These are phyloP conservation scores for Chydorus sphaericus DNA, from an alignment of 2,888 invertebrate species.

Conservation along the genomic window DNA sequence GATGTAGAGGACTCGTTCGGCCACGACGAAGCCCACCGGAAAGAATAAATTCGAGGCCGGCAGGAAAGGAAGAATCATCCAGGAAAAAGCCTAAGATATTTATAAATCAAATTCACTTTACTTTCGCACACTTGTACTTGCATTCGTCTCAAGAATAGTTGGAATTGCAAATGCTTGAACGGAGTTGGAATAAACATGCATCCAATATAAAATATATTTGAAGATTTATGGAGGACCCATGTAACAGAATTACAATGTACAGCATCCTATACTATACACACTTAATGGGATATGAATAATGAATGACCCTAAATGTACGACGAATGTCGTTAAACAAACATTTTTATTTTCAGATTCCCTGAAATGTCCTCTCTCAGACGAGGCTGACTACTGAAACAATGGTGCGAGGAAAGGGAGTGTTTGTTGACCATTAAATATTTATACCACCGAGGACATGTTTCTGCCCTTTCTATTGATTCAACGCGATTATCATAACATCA, in stretches of 20 bases:
- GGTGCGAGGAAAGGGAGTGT: too few species aligned
- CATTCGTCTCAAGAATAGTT: not conserved
- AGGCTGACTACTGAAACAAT: too few species aligned
- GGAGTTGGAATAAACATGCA: not conserved
- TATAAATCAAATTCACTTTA: not conserved
- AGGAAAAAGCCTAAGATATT: constrained; percentile 53
- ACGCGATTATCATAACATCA: constrained; percentile 23
- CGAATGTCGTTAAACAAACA: too few species aligned
- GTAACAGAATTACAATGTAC: not conserved
- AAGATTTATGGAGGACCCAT: not conserved
- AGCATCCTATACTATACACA: too few species aligned
- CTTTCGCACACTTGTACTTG: not conserved
- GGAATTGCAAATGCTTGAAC: too few species aligned
- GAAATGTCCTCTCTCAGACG: too few species aligned
- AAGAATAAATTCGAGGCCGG: constrained; percentile 95
- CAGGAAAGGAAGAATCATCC: constrained; percentile 78
- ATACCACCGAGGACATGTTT: too few species aligned
- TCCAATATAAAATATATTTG: not conserved
- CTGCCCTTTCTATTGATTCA: not conserved
- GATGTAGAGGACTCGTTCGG: constrained; percentile 87
- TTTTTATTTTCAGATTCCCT: too few species aligned
- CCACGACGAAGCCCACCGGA: constrained; percentile 93
- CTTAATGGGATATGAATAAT: too few species aligned
- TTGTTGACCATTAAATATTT: too few species aligned
- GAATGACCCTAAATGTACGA: too few species aligned